Percentiles rank a stretch among this genome's conserved stretches.
phyloP scores from a whole-genome alignment of 1,140 invertebrate genomes.

The Aphaenogaster floridana region DNA sequence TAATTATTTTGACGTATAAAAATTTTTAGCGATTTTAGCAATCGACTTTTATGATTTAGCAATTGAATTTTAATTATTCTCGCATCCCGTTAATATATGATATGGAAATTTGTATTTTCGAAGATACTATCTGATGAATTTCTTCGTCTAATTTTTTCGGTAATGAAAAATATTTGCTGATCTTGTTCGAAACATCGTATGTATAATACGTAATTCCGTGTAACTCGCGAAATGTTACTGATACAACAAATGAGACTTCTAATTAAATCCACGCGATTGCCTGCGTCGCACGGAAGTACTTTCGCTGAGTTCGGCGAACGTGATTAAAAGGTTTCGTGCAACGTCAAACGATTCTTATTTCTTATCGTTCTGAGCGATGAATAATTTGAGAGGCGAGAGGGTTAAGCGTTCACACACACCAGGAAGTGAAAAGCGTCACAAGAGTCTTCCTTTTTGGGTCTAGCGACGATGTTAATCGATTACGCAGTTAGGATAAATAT shows the following conservation, averaged over 20 bases:
- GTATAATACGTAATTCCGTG: slow-evolving; percentile 6
- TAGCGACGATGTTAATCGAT: slow-evolving; percentile 44
- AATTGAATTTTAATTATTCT: slow-evolving; percentile 11
- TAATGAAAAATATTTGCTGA: not conserved
- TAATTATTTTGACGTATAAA: not conserved
- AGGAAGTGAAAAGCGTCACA: slow-evolving; percentile 55
- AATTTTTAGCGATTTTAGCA: slow-evolving; percentile 1
- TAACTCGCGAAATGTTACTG: slow-evolving; percentile 19
- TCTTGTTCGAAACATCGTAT: not conserved
- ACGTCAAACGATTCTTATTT: slow-evolving; percentile 8
- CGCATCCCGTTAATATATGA: not conserved
- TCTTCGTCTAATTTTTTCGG: not conserved
- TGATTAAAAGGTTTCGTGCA: slow-evolving; percentile 14
- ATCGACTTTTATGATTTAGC: not conserved
- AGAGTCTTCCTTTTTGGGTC: slow-evolving; percentile 78
- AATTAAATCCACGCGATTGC: slow-evolving; percentile 37
- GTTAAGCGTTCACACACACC: slow-evolving; percentile 28
- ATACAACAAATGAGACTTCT: slow-evolving; percentile 49
- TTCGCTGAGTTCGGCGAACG: not conserved
- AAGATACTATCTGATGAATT: slow-evolving; percentile 2
- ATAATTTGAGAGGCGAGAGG: slow-evolving; percentile 19
- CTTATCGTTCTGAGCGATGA: not conserved
- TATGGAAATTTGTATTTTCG: not conserved
- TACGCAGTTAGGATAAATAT: slow-evolving; percentile 35
- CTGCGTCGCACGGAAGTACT: not conserved